Percentiles rank a stretch among this genome's conserved stretches.
Conservation (phyloP, 2,113 vertebrate species). For the Fregetta grallaria region DNA sequence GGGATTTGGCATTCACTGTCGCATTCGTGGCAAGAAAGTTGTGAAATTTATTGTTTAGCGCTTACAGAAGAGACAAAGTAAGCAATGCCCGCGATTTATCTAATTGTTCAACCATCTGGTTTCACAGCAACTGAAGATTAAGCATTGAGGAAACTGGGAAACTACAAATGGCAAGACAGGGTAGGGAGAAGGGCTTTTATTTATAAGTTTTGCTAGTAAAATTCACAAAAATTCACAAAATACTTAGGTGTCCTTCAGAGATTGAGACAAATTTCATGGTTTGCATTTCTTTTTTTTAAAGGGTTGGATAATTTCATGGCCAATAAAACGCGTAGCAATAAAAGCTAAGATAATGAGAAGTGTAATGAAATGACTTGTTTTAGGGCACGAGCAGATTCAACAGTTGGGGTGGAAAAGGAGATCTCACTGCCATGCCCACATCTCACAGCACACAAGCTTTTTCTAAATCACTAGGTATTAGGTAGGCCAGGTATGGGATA, state of each 20-base stretch:
- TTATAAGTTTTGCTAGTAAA: background rate
- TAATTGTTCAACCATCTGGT: conserved; percentile 82
- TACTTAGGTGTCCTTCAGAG: background rate
- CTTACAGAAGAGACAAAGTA: conserved; percentile 54
- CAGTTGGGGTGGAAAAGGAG: background rate
- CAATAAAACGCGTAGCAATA: background rate
- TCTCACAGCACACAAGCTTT: background rate
- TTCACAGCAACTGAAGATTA: conserved; percentile 67
- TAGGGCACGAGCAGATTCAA: background rate
- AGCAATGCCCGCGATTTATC: conserved; percentile 49
- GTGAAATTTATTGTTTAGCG: conserved; percentile 55
- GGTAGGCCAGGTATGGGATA: background rate
- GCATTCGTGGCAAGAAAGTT: background rate
- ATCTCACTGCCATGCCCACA: background rate
- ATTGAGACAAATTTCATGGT: background rate
- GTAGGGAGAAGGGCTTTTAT: background rate
- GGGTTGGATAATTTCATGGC: background rate
- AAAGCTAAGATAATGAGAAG: background rate
- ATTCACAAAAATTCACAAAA: background rate
- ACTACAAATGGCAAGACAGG: background rate
- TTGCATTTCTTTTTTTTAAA: background rate
- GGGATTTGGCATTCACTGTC: conserved; percentile 6
- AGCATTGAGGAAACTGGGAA: conserved; percentile 9
- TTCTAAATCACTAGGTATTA: background rate
- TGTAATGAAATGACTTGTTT: background rate